These are phyloP conservation scores for Acrocera orbiculus DNA, from an alignment of 2,888 invertebrate genomes.

Conservation along the genomic window DNA sequence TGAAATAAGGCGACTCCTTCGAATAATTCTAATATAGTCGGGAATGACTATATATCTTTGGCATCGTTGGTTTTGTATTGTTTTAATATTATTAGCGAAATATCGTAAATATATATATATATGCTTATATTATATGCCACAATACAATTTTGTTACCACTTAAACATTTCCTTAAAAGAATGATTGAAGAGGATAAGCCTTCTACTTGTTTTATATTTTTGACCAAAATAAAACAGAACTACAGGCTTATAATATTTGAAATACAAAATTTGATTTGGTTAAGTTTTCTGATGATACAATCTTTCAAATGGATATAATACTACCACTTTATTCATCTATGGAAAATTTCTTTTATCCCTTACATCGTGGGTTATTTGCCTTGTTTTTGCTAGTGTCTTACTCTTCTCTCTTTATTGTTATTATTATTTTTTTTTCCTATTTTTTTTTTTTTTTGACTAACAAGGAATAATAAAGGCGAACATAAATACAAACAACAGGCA, in stretches of 20 bases:
- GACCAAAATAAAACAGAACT: neutral
- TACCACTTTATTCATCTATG: slow-evolving; percentile 5
- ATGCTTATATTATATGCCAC: too few relatives aligned
- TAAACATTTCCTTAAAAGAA: slow-evolving; percentile 9
- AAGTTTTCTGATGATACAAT: slow-evolving; percentile 12
- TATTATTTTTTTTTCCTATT: slow-evolving; percentile 7
- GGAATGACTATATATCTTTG: too few relatives aligned
- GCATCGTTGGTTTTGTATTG: too few relatives aligned
- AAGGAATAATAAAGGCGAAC: slow-evolving; percentile 3
- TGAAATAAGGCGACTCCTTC: too few relatives aligned
- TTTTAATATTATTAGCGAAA: slow-evolving; percentile 4
- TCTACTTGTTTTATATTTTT: slow-evolving; percentile 1
- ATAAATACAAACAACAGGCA: slow-evolving; percentile 5
- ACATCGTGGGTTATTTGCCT: neutral
- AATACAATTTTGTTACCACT: slow-evolving; percentile 12
- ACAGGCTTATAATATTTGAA: slow-evolving; percentile 9
- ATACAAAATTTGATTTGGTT: slow-evolving; percentile 11
- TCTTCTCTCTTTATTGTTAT: slow-evolving; percentile 1
- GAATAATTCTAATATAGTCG: too few relatives aligned
- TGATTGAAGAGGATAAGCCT: slow-evolving; percentile 5
- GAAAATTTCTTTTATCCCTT: neutral
- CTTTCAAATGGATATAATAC: slow-evolving; percentile 10
- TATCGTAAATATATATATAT: slow-evolving; percentile 12
- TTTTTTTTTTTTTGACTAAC: slow-evolving; percentile 5
- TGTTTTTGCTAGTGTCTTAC: neutral